Evolutionary conservation across 2,797 vertebrate species (phyloP).

Genomic region (Bufotes viridis): DNA sequence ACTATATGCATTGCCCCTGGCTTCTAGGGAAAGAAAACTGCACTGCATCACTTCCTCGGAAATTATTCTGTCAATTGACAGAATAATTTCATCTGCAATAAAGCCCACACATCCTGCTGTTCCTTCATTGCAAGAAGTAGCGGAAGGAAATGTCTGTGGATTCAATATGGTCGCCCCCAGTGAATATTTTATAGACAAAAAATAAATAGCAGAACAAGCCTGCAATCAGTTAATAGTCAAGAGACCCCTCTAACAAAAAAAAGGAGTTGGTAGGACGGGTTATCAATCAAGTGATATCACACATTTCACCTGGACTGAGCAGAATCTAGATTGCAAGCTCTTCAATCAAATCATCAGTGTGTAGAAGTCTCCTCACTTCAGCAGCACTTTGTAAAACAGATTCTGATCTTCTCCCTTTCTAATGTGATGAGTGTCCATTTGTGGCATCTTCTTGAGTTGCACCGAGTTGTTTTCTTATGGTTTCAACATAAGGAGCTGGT

Average conservation of each 20-base stretch:
- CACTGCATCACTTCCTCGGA: too few relatives aligned
- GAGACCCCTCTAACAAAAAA: background rate
- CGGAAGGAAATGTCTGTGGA: too few relatives aligned
- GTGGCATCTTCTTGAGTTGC: slow-evolving; percentile 58
- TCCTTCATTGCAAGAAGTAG: too few relatives aligned
- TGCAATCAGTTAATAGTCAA: background rate
- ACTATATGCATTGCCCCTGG: too few relatives aligned
- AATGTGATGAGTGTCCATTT: slow-evolving; percentile 43
- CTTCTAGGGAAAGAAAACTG: too few relatives aligned
- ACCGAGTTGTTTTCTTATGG: slow-evolving; percentile 52
- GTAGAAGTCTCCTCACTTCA: slow-evolving; percentile 31
- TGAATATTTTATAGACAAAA: too few relatives aligned
- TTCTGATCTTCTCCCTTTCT: slow-evolving; percentile 17
- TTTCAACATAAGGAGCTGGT: slow-evolving; percentile 82
- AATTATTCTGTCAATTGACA: too few relatives aligned
- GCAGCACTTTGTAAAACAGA: slow-evolving; percentile 39
- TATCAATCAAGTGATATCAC: background rate
- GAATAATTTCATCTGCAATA: too few relatives aligned
- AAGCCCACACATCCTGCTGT: too few relatives aligned
- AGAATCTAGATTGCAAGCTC: slow-evolving; percentile 38
- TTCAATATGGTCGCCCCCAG: too few relatives aligned
- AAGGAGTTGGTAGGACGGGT: background rate
- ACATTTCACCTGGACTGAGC: background rate
- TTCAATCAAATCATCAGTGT: background rate
- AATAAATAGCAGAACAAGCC: too few relatives aligned